Percentiles rank a stretch among this genome's conserved stretches.
Conservation (phyloP, 2,888 invertebrate genomes). For the Mamestra brassicae region DNA sequence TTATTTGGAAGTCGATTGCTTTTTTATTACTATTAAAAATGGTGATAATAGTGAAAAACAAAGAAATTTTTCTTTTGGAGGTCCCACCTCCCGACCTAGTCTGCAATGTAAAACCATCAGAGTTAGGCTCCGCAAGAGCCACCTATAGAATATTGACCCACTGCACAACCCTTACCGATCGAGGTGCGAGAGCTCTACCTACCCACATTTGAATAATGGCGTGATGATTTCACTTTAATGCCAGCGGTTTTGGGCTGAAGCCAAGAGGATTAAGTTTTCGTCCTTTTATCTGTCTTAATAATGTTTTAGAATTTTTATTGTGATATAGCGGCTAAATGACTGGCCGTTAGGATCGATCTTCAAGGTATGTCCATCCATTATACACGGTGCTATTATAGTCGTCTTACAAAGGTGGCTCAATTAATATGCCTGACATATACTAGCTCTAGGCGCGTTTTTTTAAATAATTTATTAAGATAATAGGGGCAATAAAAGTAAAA, state of each 20-base stretch:
- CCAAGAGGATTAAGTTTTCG: slow-evolving; percentile 18
- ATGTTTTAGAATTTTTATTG: neutral
- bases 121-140: slow-evolving; percentile 26
- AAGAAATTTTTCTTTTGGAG: neutral
- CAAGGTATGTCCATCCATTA: too few species aligned
- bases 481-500: too few species aligned
- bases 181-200: slow-evolving; percentile 45
- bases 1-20: too few species aligned
- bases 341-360: too few species aligned
- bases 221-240: slow-evolving; percentile 54
- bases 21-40: too few species aligned
- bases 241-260: slow-evolving; percentile 20
- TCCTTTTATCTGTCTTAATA: neutral
- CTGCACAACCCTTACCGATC: slow-evolving; percentile 45
- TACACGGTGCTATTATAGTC: too few species aligned
- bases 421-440: too few species aligned
- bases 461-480: too few species aligned
- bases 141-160: slow-evolving; percentile 47
- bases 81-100: slow-evolving; percentile 35
- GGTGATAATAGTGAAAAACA: neutral
- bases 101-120: slow-evolving; percentile 36
- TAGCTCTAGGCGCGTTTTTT: too few species aligned
- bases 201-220: slow-evolving; percentile 58
- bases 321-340: too few species aligned
- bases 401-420: too few species aligned